phyloP scores from a whole-genome alignment of 2,113 vertebrate species.

The Psittacus erithacus region DNA sequence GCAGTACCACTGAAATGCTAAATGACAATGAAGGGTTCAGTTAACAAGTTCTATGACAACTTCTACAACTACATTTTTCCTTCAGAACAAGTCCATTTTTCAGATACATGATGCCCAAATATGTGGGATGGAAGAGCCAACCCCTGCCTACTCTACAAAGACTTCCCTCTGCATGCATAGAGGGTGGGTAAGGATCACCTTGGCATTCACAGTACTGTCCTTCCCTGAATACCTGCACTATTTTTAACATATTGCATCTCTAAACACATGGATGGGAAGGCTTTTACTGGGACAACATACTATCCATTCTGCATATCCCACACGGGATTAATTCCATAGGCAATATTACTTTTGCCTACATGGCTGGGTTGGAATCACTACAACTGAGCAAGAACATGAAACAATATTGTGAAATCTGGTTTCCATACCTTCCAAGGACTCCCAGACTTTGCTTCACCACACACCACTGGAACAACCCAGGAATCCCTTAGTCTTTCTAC shows the following conservation, averaged over 20 bases:
- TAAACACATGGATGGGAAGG: neutral
- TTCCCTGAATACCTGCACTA: neutral
- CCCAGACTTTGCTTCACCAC: neutral
- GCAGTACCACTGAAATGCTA: slow-evolving; percentile 56
- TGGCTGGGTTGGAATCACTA: neutral
- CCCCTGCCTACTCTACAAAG: slow-evolving; percentile 25
- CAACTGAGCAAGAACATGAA: neutral
- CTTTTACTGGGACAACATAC: neutral
- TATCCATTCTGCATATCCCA: neutral
- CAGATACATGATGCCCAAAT: neutral
- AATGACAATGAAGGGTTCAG: slow-evolving; percentile 21
- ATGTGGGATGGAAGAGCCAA: neutral
- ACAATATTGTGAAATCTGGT: neutral
- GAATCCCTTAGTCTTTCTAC: neutral
- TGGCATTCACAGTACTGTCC: neutral
- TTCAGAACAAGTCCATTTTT: slow-evolving; percentile 12
- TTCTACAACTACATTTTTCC: slow-evolving; percentile 32
- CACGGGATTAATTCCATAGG: neutral
- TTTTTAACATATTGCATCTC: neutral
- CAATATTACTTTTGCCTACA: neutral
- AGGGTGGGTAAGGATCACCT: slow-evolving; percentile 5
- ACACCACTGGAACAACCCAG: neutral
- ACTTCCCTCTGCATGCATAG: slow-evolving; percentile 47
- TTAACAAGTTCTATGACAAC: neutral
- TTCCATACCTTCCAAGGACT: neutral